A percentile compares a stretch with the other conserved stretches of the same genome.
phyloP scores from a whole-genome alignment of 2,888 invertebrate species.

The Pristionchus mayeri region DNA sequence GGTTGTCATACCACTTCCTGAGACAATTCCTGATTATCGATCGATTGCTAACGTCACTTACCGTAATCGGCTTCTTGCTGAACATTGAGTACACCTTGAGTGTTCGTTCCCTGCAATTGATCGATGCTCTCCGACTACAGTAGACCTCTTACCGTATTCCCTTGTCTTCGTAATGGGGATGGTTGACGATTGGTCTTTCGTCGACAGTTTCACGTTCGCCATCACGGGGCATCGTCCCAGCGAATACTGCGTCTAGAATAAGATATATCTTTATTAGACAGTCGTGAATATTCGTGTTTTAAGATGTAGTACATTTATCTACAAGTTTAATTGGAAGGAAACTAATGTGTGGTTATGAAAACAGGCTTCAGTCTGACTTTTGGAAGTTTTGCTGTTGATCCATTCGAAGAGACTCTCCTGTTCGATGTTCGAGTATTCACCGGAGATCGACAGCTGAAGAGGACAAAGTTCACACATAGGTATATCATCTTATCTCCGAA shows the following conservation, averaged over 20 bases:
- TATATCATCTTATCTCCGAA: neutral
- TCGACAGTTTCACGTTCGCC: conserved; percentile 86
- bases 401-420: conserved; percentile 87
- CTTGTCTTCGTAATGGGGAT: conserved; percentile 89
- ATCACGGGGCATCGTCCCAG: conserved; percentile 89
- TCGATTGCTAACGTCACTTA: neutral
- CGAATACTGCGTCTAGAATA: conserved; percentile 83
- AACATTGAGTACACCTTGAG: conserved; percentile 87
- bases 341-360: no score
- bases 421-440: conserved; percentile 84
- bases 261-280: neutral
- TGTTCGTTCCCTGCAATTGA: conserved; percentile 83
- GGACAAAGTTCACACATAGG: neutral
- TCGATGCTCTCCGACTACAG: neutral
- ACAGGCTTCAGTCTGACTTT: conserved; percentile 52
- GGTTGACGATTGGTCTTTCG: conserved; percentile 87
- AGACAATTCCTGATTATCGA: neutral
- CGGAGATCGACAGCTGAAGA: conserved; percentile 79
- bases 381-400: conserved; percentile 82
- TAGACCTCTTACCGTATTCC: conserved; percentile 82
- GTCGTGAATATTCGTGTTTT: neutral
- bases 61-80: conserved; percentile 83
- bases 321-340: no score
- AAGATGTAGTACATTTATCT: no score
- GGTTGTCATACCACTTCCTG: conserved; percentile 83